Percentiles rank a stretch among this genome's conserved stretches.
Evolutionary conservation across 2,113 vertebrate species (phyloP).

Genomic region (Phalacrocorax pelagicus): DNA sequence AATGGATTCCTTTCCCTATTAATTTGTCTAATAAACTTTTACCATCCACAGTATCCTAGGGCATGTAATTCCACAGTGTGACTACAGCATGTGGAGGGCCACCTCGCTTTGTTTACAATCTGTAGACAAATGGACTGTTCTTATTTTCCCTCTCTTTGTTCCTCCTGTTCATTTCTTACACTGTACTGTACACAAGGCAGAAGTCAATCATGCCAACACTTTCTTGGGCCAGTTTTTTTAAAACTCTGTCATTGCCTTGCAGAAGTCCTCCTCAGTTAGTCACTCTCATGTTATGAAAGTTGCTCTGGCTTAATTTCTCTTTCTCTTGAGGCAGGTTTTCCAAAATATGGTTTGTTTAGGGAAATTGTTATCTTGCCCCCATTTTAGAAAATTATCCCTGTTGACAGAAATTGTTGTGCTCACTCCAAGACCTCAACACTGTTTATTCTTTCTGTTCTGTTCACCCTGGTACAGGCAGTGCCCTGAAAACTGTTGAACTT

Average conservation of each 20-base stretch:
- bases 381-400: background rate
- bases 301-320: background rate
- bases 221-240: background rate
- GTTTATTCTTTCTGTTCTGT: background rate
- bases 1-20: background rate
- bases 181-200: background rate
- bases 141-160: background rate
- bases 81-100: background rate
- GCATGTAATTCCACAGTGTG: background rate
- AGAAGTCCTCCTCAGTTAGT: background rate
- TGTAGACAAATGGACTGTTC: background rate
- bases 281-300: background rate
- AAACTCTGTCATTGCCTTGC: background rate
- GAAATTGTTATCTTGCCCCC: background rate
- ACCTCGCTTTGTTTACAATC: background rate
- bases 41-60: background rate
- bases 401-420: background rate
- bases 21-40: conserved; percentile 3
- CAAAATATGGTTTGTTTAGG: background rate
- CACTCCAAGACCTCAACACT: background rate
- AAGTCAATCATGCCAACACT: background rate
- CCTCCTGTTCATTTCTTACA: background rate
- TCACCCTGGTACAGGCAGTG: background rate
- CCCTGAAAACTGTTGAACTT: background rate
- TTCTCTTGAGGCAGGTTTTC: background rate